Evolutionary conservation across 1,140 invertebrate species (phyloP), one percentile per base, ranked within the genome.

Genomic region (Leptinotarsa lineolata): DNA sequence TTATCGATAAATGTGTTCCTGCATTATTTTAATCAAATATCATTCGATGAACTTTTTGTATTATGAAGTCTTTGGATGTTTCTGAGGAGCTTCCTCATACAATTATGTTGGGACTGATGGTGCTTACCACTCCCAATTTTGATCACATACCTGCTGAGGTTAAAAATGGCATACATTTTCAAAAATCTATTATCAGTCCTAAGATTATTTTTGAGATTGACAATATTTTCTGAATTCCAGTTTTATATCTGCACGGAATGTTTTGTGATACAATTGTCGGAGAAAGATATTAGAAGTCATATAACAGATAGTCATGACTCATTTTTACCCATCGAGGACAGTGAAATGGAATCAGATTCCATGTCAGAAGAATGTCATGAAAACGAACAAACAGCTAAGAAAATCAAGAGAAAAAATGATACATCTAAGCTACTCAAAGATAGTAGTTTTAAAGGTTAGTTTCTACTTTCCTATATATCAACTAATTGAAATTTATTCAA

Each of bases 211-310:
- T 30, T 30, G 24, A 39, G 2, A 1, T 39, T 8, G 11, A 39
- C 8, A 39, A 39, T 39, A 6, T 39, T 39, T 39, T 39, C 30
- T 64, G n/a, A 13, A 64, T 76, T 67, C 24, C 59, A 77, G 76
- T 70, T 65, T 68, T 72, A 46, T 70, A 45, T 71, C 8, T 77
- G 76, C 66, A 74, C 66, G 61, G 30, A 67, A 48, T 77, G 76
- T 59, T 22, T 74, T 16, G 24, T 39, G n/a, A 77, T 72, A 18
- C 70, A 22, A 21, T 45, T 44, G 21, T 59, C 39, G 5, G 48
- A 75, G 70, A 59, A 61, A 21, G 74, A 75, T 15, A 77, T 78
- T 20, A 70, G 67, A 24, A 69, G 74, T 61, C 77, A 80, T 60
- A 60, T 78, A 44, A 72, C 76, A 70, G 48, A 61, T 45, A 21